Percentiles rank a stretch among this genome's conserved stretches.
Evolutionary conservation across 2,888 invertebrate genomes (phyloP).

Genomic region (Emmelina monodactyla): DNA sequence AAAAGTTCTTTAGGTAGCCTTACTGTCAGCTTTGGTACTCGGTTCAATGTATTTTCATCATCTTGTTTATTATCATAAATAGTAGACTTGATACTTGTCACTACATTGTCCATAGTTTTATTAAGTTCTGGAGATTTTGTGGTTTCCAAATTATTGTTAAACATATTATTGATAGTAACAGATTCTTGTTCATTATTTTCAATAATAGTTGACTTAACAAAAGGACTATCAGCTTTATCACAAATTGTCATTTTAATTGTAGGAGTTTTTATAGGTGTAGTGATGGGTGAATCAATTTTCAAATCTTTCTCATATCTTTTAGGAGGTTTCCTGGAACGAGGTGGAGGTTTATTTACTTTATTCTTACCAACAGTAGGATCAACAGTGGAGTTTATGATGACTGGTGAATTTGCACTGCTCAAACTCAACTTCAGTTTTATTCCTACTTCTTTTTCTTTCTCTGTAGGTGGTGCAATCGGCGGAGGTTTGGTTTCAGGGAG

Average conservation of each 20-base stretch:
- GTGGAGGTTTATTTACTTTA: slow-evolving; percentile 42
- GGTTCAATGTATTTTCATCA: slow-evolving; percentile 52
- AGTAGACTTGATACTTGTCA: slow-evolving; percentile 47
- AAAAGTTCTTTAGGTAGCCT: slow-evolving; percentile 70
- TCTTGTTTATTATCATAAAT: slow-evolving; percentile 58
- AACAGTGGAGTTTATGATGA: slow-evolving; percentile 59
- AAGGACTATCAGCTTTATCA: slow-evolving; percentile 56
- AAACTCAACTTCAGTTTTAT: slow-evolving; percentile 56
- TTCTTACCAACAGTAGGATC: slow-evolving; percentile 51
- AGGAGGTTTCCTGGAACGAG: slow-evolving; percentile 44
- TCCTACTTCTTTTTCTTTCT: slow-evolving; percentile 47
- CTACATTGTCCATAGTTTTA: slow-evolving; percentile 39
- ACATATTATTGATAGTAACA: slow-evolving; percentile 36
- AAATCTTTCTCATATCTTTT: slow-evolving; percentile 47
- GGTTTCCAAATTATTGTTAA: slow-evolving; percentile 47
- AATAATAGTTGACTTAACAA: slow-evolving; percentile 53
- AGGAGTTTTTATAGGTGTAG: slow-evolving; percentile 29
- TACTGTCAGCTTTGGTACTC: slow-evolving; percentile 74
- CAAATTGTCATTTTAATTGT: slow-evolving; percentile 60
- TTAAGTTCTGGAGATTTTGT: slow-evolving; percentile 30
- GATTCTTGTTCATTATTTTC: slow-evolving; percentile 41
- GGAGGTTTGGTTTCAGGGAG: slow-evolving; percentile 19
- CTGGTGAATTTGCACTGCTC: slow-evolving; percentile 56
- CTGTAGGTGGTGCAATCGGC: slow-evolving; percentile 23
- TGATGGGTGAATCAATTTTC: slow-evolving; percentile 17